A percentile compares a stretch with the other conserved stretches of the same genome.
These are phyloP conservation scores for Drosophila erecta DNA, from an alignment of 1,140 invertebrate genomes.

Conservation along the genomic window DNA sequence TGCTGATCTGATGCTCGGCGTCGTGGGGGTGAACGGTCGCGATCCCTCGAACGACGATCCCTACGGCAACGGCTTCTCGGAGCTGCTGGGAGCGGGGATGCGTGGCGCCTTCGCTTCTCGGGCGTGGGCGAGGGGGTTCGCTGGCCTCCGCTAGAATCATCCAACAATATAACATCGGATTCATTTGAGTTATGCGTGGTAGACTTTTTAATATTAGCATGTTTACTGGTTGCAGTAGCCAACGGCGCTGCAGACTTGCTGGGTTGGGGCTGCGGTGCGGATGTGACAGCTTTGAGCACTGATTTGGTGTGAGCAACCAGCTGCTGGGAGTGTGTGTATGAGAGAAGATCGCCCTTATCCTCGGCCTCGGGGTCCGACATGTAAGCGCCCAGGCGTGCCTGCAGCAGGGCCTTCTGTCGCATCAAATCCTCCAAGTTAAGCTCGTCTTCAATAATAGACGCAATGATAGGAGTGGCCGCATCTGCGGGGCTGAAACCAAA, in stretches of 20 bases:
- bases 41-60: conserved; percentile 49
- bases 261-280: conserved; percentile 27
- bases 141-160: conserved; percentile 84
- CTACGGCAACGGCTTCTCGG: conserved; percentile 40
- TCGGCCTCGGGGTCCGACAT: conserved; percentile 85
- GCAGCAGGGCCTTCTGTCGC: conserved; percentile 92
- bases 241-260: conserved; percentile 68
- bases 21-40: conserved; percentile 59
- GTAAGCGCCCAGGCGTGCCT: conserved; percentile 87
- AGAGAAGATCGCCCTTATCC: conserved; percentile 40
- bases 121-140: conserved; percentile 66
- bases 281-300: conserved; percentile 13
- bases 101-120: conserved; percentile 62
- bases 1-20: conserved; percentile 36
- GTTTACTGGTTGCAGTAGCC: conserved; percentile 81
- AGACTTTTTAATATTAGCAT: conserved; percentile 82
- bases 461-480: conserved; percentile 90
- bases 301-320: conserved; percentile 7
- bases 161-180: conserved; percentile 85
- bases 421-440: conserved; percentile 94
- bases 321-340: conserved; percentile 11
- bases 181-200: conserved; percentile 82
- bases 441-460: conserved; percentile 91
- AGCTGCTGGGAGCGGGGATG: conserved; percentile 33
- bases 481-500: conserved; percentile 87